phyloP scores from a whole-genome alignment of 35 echinoderm and acorn worm species.

The Apostichopus parvimensis region DNA sequence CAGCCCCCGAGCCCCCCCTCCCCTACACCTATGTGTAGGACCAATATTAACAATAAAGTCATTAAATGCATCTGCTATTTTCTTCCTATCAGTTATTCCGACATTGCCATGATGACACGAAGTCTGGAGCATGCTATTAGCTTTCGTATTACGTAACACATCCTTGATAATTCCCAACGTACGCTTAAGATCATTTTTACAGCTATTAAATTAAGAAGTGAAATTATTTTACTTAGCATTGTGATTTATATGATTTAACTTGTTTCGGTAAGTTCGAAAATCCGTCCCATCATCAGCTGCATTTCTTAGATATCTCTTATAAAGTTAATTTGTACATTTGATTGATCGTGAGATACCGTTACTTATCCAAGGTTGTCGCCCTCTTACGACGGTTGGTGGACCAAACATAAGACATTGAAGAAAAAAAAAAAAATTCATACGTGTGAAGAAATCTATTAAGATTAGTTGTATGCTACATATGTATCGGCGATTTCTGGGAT shows the following conservation, averaged over 20 bases:
- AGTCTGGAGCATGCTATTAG: neutral
- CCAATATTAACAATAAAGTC: constrained; percentile 12
- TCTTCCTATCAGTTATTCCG: neutral
- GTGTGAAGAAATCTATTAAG: neutral
- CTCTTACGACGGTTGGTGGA: too few species aligned
- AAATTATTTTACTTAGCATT: constrained; percentile 30
- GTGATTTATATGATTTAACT: constrained; percentile 31
- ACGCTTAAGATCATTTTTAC: constrained; percentile 29
- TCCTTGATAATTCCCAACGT: neutral
- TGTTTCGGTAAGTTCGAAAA: neutral
- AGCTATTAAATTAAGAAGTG: constrained; percentile 9
- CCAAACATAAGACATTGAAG: too few species aligned
- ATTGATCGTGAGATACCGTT: constrained; percentile 1
- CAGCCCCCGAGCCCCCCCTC: too few species aligned
- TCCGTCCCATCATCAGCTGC: constrained; percentile 14
- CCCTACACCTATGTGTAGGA: neutral
- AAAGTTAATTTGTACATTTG: constrained; percentile 11
- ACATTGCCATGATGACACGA: constrained; percentile 7
- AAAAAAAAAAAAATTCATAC: too few species aligned
- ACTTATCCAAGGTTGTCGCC: constrained; percentile 16
- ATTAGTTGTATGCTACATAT: constrained; percentile 8
- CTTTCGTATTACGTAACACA: constrained; percentile 22
- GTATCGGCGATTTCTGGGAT: neutral
- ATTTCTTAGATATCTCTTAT: constrained; percentile 22
- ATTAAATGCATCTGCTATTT: constrained; percentile 37